phyloP scores from a whole-genome alignment of 2,113 vertebrate species.

The Numenius arquata region DNA sequence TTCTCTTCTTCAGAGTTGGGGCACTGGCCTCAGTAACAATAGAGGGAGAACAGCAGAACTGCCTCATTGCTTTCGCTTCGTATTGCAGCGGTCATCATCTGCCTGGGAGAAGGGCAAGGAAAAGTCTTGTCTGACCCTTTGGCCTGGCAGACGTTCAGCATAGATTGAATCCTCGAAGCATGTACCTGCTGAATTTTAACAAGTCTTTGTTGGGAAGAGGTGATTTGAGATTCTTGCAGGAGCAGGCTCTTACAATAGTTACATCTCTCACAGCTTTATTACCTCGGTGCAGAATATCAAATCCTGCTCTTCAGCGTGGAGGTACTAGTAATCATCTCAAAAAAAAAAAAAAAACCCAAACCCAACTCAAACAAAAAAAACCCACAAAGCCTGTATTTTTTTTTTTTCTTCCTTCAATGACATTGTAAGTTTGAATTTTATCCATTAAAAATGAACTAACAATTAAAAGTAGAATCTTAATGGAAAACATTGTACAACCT shows the following conservation, averaged over 20 bases:
- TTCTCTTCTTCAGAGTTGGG: not conserved
- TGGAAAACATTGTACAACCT: not conserved
- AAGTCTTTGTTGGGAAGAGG: not conserved
- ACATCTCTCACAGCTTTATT: not conserved
- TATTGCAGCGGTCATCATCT: not conserved
- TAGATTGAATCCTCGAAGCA: not conserved
- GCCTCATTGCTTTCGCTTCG: not conserved
- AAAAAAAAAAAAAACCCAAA: not conserved
- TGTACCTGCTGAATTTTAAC: constrained; percentile 6
- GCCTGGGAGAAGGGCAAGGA: not conserved
- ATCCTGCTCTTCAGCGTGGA: not conserved
- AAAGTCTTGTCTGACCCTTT: not conserved
- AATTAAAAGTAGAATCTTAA: not conserved
- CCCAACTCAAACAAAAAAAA: too few species aligned
- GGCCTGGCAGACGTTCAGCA: not conserved
- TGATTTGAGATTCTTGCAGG: not conserved
- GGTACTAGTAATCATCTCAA: not conserved
- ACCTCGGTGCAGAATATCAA: not conserved
- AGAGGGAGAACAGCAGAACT: not conserved
- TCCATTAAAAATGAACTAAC: not conserved
- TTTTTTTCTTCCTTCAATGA: not conserved
- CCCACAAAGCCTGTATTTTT: not conserved
- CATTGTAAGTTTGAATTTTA: not conserved
- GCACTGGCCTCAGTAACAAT: not conserved
- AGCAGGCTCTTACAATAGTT: not conserved